Conservation (phyloP, 2,797 vertebrate genomes). For the Brachyalestes nurse region DNA sequence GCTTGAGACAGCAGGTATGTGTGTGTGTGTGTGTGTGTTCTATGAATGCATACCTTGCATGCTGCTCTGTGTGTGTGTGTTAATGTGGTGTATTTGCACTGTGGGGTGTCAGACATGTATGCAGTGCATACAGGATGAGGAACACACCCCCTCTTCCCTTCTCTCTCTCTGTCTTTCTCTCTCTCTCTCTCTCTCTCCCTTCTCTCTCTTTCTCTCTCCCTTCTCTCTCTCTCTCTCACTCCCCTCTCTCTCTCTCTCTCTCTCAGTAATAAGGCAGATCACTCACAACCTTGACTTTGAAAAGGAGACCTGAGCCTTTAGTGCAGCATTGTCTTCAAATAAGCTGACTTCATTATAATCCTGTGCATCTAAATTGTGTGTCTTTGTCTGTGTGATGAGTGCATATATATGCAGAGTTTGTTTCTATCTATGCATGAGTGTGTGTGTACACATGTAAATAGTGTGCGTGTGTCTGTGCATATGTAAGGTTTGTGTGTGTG, state of each 20-base stretch:
- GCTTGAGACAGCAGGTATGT: constrained; percentile 14
- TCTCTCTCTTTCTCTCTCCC: background rate
- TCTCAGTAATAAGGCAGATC: constrained; percentile 31
- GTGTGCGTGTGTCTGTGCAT: background rate
- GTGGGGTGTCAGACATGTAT: constrained; percentile 39
- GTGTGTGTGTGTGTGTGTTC: constrained; percentile 23
- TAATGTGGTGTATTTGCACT: constrained; percentile 22
- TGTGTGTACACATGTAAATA: background rate
- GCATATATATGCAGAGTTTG: no score
- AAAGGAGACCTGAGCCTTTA: constrained; percentile 32
- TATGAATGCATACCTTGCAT: background rate
- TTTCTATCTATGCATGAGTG: no score
- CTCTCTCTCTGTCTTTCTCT: background rate
- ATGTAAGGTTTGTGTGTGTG: background rate
- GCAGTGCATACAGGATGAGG: constrained; percentile 31
- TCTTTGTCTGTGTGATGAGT: no score
- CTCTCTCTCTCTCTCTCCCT: background rate
- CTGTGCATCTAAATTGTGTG: background rate
- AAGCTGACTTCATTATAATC: background rate
- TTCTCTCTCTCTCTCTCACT: no score
- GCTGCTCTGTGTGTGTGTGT: background rate
- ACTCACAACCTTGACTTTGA: constrained; percentile 39
- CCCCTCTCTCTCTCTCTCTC: constrained; percentile 5
- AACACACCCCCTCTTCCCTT: background rate
- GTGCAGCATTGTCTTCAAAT: constrained; percentile 8